Conservation (phyloP, 2,797 vertebrate species). For the Gymnopithys bicolor region DNA sequence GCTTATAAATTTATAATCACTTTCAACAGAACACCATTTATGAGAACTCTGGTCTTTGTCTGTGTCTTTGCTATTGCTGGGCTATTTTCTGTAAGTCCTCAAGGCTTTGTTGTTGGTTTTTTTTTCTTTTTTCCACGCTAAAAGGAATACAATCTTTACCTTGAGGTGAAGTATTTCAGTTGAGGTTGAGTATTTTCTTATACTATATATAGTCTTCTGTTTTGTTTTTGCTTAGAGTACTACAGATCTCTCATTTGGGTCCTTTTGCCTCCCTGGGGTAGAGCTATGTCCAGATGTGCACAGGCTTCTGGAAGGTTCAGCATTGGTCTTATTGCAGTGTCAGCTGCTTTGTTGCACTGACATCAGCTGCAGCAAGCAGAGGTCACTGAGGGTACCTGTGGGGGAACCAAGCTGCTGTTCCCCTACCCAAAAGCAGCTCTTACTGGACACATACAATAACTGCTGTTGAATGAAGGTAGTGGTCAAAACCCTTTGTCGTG, state of each 20-base stretch:
- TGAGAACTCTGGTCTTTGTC: neutral
- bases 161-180: neutral
- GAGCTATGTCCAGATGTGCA: neutral
- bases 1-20: neutral
- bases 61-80: neutral
- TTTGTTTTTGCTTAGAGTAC: neutral
- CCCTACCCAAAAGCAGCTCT: neutral
- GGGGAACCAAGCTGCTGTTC: neutral
- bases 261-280: neutral
- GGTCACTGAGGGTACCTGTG: neutral
- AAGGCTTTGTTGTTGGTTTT: neutral
- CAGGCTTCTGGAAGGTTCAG: neutral
- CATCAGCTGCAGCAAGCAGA: neutral
- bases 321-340: neutral
- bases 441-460: fast-evolving
- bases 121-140: neutral
- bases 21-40: neutral
- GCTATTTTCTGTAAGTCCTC: neutral
- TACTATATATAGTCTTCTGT: neutral
- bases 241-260: neutral
- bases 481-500: neutral
- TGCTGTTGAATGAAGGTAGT: neutral
- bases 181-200: neutral
- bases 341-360: neutral
- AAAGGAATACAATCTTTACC: neutral